Conservation (phyloP, 2,797 vertebrate species). For the Coregonus ussuriensis region DNA sequence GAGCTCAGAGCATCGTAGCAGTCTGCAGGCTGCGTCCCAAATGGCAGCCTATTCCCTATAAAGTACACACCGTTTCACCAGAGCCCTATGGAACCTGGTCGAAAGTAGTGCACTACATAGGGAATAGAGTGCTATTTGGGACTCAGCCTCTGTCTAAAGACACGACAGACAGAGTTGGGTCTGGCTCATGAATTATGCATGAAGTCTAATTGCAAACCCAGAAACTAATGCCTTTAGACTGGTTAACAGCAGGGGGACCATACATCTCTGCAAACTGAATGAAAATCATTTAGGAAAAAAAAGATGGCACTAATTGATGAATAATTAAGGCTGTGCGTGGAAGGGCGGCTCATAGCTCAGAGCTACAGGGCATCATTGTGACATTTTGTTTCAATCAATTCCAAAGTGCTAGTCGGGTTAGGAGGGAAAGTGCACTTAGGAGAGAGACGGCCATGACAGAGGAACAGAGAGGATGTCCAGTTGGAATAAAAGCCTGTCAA, state of each 20-base stretch:
- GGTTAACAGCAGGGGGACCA: constrained; percentile 86
- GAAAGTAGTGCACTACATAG: neutral
- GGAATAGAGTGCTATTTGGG: neutral
- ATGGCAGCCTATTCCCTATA: neutral
- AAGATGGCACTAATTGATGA: constrained; percentile 79
- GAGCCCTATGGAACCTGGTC: neutral
- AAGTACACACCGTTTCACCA: neutral
- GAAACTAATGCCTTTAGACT: constrained; percentile 89
- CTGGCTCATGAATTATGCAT: constrained; percentile 83
- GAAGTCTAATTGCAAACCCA: constrained; percentile 87
- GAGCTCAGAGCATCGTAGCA: neutral
- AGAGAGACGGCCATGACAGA: constrained; percentile 30
- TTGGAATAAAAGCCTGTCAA: constrained; percentile 56
- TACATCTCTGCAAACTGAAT: constrained; percentile 81
- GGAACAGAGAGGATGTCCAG: constrained; percentile 4
- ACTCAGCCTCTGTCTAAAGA: neutral
- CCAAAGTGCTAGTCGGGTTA: constrained; percentile 67
- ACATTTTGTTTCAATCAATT: constrained; percentile 88
- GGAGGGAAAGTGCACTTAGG: constrained; percentile 80
- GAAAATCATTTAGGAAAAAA: constrained; percentile 74
- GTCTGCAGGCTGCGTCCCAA: neutral
- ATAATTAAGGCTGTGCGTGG: constrained; percentile 79
- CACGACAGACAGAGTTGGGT: constrained; percentile 60
- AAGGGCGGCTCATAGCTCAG: neutral
- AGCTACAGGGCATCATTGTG: constrained; percentile 85